phyloP scores from a whole-genome alignment of 2,113 vertebrate species.

The Agapornis roseicollis region DNA sequence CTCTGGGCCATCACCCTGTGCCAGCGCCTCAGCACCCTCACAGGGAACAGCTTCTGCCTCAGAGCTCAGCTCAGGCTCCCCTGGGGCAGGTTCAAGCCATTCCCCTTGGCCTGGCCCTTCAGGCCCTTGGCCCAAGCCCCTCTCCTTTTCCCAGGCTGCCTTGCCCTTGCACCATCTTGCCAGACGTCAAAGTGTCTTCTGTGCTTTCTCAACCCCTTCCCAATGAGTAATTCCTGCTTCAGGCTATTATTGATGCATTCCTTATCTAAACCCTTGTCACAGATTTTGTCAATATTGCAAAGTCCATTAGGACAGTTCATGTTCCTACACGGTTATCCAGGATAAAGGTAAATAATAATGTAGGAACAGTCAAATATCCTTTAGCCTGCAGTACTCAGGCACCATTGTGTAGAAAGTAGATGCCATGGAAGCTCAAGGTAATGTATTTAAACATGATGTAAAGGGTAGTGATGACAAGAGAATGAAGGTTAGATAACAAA shows the following conservation, averaged over 20 bases:
- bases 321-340: fast-evolving
- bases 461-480: not conserved
- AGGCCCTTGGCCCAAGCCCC: not conserved
- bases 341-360: not conserved
- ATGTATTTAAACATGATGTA: not conserved
- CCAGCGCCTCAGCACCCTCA: no score
- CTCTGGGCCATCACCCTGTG: no score
- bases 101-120: not conserved
- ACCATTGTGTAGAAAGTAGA: fast-evolving
- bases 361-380: not conserved
- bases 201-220: not conserved
- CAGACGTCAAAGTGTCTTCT: not conserved
- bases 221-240: not conserved
- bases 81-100: not conserved
- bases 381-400: not conserved
- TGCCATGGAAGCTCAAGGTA: not conserved
- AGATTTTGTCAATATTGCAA: not conserved
- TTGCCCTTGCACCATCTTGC: not conserved
- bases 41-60: no score
- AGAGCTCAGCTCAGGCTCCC: not conserved
- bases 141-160: not conserved
- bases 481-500: not conserved
- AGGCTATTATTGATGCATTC: fast-evolving
- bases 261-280: not conserved
- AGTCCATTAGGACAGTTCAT: not conserved